phyloP scores from a whole-genome alignment of 2,797 vertebrate genomes.

The Smutsia gigantea region DNA sequence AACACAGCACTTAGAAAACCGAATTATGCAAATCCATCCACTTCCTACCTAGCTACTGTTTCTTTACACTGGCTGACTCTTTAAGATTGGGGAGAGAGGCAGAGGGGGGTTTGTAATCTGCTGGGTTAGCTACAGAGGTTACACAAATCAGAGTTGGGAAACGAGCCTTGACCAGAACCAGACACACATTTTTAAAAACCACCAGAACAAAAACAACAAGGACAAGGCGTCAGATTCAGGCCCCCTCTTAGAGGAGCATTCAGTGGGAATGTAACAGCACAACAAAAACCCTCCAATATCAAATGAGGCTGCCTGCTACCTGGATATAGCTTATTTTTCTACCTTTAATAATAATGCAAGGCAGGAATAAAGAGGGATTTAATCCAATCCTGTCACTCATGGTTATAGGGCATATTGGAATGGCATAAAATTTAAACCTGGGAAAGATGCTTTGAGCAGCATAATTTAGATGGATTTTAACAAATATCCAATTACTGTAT shows the following conservation, averaged over 20 bases:
- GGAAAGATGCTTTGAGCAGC: background rate
- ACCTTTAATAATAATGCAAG: constrained; percentile 49
- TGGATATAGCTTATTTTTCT: constrained; percentile 10
- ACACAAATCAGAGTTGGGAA: constrained; percentile 4
- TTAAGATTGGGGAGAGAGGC: background rate
- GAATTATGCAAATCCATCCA: constrained; percentile 28
- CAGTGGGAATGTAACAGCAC: background rate
- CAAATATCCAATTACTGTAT: background rate
- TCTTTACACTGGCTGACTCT: background rate
- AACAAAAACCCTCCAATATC: constrained; percentile 12
- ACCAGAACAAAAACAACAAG: constrained; percentile 2
- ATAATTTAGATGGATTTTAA: background rate
- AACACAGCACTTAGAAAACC: constrained; percentile 54
- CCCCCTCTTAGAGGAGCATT: fast-evolving
- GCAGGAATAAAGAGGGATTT: constrained; percentile 45
- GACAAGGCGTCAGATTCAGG: background rate
- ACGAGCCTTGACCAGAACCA: constrained; percentile 22
- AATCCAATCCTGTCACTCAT: constrained; percentile 18
- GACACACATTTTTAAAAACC: constrained; percentile 46
- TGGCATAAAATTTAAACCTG: background rate
- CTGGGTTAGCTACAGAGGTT: background rate
- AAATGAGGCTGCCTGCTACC: background rate
- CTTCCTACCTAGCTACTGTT: background rate
- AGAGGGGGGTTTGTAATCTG: background rate
- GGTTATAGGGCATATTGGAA: background rate